phyloP scores from a whole-genome alignment of 2,797 vertebrate genomes.

The Phrynocephalus vlangalii region DNA sequence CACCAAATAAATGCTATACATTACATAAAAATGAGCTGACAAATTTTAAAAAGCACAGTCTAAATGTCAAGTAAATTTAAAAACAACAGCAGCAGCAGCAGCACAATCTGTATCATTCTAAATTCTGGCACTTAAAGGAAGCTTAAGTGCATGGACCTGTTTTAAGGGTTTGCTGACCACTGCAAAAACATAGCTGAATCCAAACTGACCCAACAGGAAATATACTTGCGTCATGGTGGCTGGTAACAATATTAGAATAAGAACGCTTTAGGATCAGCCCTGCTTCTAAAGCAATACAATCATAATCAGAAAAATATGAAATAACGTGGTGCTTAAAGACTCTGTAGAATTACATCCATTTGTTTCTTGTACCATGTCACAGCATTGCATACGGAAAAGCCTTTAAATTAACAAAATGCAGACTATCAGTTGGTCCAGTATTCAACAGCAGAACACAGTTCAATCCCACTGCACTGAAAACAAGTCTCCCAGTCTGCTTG shows the following conservation, averaged over 20 bases:
- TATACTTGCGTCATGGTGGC: slow-evolving; percentile 26
- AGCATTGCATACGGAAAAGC: slow-evolving; percentile 41
- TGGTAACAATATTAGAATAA: slow-evolving; percentile 37
- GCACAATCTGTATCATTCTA: slow-evolving; percentile 3
- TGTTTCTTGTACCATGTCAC: slow-evolving; percentile 33
- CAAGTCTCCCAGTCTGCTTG: slow-evolving; percentile 29
- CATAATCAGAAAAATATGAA: slow-evolving; percentile 33
- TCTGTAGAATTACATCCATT: slow-evolving; percentile 29
- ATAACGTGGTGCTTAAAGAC: slow-evolving; percentile 28
- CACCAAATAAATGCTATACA: slow-evolving; percentile 40
- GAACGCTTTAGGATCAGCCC: slow-evolving; percentile 32
- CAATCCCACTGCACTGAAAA: slow-evolving; percentile 40
- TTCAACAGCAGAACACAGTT: slow-evolving; percentile 24
- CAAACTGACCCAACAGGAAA: slow-evolving; percentile 16
- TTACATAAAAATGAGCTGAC: slow-evolving; percentile 50
- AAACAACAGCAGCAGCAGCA: slow-evolving; percentile 30
- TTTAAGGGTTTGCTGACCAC: slow-evolving; percentile 11
- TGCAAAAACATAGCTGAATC: slow-evolving; percentile 6
- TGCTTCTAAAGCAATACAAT: slow-evolving; percentile 40
- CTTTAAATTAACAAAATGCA: slow-evolving; percentile 28
- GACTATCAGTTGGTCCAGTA: slow-evolving; percentile 47
- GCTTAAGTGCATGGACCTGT: slow-evolving; percentile 1
- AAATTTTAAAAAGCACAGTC: slow-evolving; percentile 7
- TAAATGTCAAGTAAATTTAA: background rate
- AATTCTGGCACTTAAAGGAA: slow-evolving; percentile 11